A percentile compares a stretch with the other conserved stretches of the same genome.
These are phyloP conservation scores for Momotus momota DNA, from an alignment of 2,797 vertebrate species.

Conservation along the genomic window DNA sequence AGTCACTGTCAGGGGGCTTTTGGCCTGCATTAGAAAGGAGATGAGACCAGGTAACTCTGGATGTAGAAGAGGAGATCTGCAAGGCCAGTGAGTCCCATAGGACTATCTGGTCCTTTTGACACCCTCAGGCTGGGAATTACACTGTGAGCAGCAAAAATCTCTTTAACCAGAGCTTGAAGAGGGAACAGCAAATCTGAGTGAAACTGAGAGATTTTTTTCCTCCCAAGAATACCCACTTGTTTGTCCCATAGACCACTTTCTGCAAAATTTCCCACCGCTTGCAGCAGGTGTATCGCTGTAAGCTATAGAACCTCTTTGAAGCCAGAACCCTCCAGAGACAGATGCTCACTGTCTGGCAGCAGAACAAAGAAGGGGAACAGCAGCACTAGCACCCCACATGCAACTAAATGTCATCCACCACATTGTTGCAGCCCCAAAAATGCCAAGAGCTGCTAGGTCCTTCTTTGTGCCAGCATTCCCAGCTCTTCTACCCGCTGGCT, in stretches of 20 bases:
- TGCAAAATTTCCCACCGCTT: not conserved
- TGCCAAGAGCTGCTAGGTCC: not conserved
- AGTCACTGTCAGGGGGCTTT: not conserved
- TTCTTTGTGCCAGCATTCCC: not conserved
- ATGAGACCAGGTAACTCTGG: not conserved
- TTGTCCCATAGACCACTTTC: not conserved
- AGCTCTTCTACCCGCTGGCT: not conserved
- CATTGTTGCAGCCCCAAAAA: fast-evolving
- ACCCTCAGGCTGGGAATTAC: not conserved
- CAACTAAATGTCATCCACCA: not conserved
- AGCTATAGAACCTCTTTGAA: not conserved
- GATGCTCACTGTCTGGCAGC: not conserved
- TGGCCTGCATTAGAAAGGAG: not conserved
- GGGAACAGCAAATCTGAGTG: not conserved
- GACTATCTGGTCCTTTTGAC: not conserved
- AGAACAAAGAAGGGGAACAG: not conserved
- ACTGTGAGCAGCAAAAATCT: not conserved
- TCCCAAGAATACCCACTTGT: not conserved
- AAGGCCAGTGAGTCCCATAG: not conserved
- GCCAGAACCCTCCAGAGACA: not conserved
- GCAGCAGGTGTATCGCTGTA: not conserved
- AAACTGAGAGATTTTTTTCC: not conserved
- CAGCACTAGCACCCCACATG: not conserved
- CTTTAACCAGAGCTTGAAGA: not conserved
- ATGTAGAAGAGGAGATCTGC: not conserved